Evolutionary conservation across 2,113 vertebrate species (phyloP), one percentile per base, ranked within the genome.

Genomic region (Sinocyclocheilus grahami): DNA sequence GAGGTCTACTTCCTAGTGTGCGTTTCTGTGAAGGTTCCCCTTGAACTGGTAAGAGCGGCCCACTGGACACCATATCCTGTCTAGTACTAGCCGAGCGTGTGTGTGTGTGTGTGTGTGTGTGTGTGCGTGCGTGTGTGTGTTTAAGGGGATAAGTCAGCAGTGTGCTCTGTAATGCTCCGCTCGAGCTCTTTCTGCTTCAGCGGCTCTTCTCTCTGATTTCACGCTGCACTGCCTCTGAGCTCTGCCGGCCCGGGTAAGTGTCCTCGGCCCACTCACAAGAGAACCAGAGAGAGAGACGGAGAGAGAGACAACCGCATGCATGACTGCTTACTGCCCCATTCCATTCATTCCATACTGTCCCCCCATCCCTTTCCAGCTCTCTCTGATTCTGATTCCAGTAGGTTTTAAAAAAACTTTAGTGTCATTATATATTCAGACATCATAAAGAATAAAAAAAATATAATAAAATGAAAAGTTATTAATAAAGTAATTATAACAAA

Each of bases 171-270:
- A 95, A 95, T 94, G 93, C 95, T 94, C 94, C 93, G 93, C 90
- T 92, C 93, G 86, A 91, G 90, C 91, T 93, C 91, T 94, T 95
- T 95, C 93, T 93, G 95, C 93, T 95, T 95, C 94, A 95, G 90
- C 92, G 93, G 95, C 92, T 94, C 86, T 90, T 94, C 92, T 93
- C 89, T 90, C 91, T 94, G 92, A 94, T 95, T 95, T 95, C 94
- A 95, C 92, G 94, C 94, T 95, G 93, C 80, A 88, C 91, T 95
- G 93, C 94, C 92, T 93, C 92, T 90, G 87, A 86, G 91, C 93
- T 95, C 89, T 91, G 91, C 88, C 90, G 90, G 88, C 91, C 91
- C 88, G 90, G 91, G 89, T 90, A 89, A 89, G 89, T 91, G 87
- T 90, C 91, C 90, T 89, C 76, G 75, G 75, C 83, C 84, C 20